These are phyloP conservation scores for Panthera leo DNA, from an alignment of 2,113 vertebrate species.

Conservation along the genomic window DNA sequence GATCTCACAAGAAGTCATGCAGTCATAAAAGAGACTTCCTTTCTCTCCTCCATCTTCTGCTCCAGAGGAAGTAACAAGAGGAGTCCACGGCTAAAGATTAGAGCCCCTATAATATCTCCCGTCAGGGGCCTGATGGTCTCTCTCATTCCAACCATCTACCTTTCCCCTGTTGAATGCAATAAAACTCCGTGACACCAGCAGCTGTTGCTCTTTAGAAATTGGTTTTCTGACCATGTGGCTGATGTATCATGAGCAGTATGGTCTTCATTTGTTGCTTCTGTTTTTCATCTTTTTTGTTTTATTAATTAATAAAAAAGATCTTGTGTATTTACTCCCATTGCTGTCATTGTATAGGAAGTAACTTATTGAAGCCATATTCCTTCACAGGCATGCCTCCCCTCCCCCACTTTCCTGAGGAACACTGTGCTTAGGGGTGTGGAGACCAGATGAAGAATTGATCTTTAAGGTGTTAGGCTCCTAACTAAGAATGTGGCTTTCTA, in stretches of 20 bases:
- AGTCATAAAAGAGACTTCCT: conserved; percentile 12
- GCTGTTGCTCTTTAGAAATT: conserved; percentile 51
- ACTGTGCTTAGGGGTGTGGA: background rate
- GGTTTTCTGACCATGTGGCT: conserved; percentile 59
- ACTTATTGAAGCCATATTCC: conserved; percentile 67
- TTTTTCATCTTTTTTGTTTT: conserved; percentile 66
- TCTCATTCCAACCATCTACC: background rate
- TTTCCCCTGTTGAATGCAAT: conserved; percentile 69
- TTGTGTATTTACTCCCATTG: conserved; percentile 61
- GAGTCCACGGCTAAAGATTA: background rate
- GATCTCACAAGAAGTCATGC: conserved; percentile 24
- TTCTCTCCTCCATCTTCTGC: background rate
- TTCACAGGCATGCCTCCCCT: background rate
- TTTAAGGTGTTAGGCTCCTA: background rate
- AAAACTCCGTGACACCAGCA: conserved; percentile 75
- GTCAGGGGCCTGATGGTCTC: background rate
- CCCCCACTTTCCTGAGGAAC: background rate
- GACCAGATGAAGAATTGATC: background rate
- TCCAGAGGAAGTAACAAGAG: conserved; percentile 30
- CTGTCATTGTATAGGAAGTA: conserved; percentile 69
- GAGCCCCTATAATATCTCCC: background rate
- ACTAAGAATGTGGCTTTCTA: background rate
- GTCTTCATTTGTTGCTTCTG: conserved; percentile 66
- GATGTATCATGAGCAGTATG: conserved; percentile 55
- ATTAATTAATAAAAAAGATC: conserved; percentile 50